Evolutionary conservation across 2,797 vertebrate species (phyloP).

Genomic region (Pantherophis vulpinus): DNA sequence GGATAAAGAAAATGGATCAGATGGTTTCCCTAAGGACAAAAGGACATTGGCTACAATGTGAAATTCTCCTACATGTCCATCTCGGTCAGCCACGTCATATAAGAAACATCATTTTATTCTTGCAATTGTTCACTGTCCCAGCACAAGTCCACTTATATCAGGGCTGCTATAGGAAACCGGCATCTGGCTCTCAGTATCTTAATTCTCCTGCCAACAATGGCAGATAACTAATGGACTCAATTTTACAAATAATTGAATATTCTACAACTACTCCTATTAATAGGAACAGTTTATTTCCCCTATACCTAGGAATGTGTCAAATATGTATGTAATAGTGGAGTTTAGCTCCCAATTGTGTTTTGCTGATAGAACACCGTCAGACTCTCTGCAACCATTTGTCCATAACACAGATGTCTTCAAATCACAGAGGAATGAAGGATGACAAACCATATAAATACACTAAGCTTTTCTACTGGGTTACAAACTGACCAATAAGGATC

Average conservation of each 20-base stretch:
- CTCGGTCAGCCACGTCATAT: neutral
- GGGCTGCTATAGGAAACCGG: neutral
- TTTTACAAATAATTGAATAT: neutral
- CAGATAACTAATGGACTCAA: neutral
- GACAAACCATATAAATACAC: neutral
- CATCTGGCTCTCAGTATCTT: neutral
- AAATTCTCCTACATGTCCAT: neutral
- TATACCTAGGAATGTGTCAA: neutral
- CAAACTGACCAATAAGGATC: neutral
- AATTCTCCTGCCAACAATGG: neutral
- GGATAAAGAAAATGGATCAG: neutral
- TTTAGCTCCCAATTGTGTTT: neutral
- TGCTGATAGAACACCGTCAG: neutral
- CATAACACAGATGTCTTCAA: neutral
- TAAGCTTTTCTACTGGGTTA: neutral
- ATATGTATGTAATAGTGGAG: neutral
- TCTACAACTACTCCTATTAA: neutral
- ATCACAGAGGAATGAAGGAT: neutral
- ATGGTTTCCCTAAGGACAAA: neutral
- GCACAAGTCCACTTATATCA: neutral
- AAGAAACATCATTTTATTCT: neutral
- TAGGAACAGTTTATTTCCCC: neutral
- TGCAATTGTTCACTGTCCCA: neutral
- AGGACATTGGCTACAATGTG: rapidly evolving
- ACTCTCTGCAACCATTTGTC: neutral